Base-by-base conservation (phyloP, 2,113 vertebrate species). In the Cairina moschata region DNA sequence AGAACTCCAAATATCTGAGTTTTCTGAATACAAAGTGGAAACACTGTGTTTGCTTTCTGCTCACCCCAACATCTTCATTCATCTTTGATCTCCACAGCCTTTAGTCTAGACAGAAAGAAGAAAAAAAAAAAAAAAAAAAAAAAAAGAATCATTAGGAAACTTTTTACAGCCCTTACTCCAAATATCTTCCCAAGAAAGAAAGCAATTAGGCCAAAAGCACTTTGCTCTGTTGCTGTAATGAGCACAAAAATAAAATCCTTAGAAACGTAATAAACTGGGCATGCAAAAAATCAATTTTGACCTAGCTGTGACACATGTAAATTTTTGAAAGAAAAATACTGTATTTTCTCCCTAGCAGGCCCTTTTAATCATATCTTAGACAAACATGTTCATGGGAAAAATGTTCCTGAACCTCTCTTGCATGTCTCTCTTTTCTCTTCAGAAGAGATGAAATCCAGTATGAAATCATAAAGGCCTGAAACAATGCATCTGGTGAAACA, bases 381-480 rank as follows among this genome's bases (percentile, higher is more conserved):
- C 90, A 97, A 93, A 92, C 48, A 91, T 34, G 18, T 95, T 72
- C 91, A 94, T 95, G 93, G 91, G 96, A 97, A 96, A 97, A 97
- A 83, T 87, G 80, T 95, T 59, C 23, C 86, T 92, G 74, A 90
- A 81, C 12, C 20, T 90, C 21, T 91, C 82, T 90, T 93, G 58
- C 38, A 58, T 87, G 62, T 93, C 69, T 91, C 63, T 86, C 88
- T 87, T 88, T 90, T 88, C 78, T 76, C 88, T 95, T 94, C 50
- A 95, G 79, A 88, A 91, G 89, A 93, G 76, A 56, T 69, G 72
- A 97, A 96, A 97, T 96, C 81, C 93, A 85, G 91, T 97, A 96
- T 93, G 95, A 95, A 97, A 97, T 96, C 88, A 93, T 82, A 96
- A 88, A 95, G 76, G 20, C 62, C 69, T 95, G 86, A 96, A 95